Conservation (phyloP, 2,888 invertebrate genomes). For the Troides aeacus region DNA sequence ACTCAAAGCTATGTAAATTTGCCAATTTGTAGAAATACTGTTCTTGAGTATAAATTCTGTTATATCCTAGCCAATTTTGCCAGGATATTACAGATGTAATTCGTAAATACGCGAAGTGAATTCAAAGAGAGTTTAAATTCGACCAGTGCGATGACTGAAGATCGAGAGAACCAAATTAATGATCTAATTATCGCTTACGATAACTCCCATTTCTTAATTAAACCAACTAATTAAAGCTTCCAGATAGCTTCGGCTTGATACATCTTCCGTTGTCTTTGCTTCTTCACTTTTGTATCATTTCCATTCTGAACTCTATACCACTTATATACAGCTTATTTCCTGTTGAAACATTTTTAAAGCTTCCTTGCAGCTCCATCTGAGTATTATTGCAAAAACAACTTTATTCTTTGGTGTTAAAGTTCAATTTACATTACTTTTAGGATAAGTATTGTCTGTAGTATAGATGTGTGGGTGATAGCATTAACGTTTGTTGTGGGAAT, state of each 20-base stretch:
- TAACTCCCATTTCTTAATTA: slow-evolving; percentile 68
- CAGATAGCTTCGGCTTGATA: slow-evolving; percentile 36
- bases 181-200: slow-evolving; percentile 68
- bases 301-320: not conserved
- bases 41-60: no score
- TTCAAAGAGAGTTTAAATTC: slow-evolving; percentile 1
- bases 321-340: not conserved
- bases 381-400: not conserved
- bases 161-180: slow-evolving; percentile 51
- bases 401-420: not conserved
- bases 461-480: slow-evolving; percentile 3
- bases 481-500: slow-evolving; percentile 6
- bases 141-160: slow-evolving; percentile 1
- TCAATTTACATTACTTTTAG: not conserved
- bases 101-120: no score
- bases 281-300: not conserved
- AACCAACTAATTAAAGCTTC: slow-evolving; percentile 64
- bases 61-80: no score
- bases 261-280: slow-evolving; percentile 21
- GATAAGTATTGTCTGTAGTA: slow-evolving; percentile 2
- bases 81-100: no score
- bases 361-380: no score
- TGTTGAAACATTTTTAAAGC: not conserved
- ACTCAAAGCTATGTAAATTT: no score
- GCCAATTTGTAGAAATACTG: no score